Evolutionary conservation across 2,113 vertebrate species (phyloP).

Genomic region (Cacatua alba): DNA sequence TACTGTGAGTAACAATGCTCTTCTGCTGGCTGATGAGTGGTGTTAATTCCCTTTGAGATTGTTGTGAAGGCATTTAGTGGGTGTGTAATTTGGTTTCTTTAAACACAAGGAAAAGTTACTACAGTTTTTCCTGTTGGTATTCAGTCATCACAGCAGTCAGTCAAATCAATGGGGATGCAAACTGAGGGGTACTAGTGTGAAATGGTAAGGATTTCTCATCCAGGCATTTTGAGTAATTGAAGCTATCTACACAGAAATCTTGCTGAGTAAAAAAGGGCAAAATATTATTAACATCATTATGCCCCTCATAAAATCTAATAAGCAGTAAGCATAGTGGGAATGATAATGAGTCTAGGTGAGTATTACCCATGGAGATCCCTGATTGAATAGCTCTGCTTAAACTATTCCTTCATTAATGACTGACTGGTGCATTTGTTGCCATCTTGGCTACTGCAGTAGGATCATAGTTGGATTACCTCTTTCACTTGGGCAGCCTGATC

Average conservation of each 20-base stretch:
- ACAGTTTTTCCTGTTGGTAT: neutral
- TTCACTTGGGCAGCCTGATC: neutral
- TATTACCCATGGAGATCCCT: neutral
- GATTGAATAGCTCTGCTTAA: neutral
- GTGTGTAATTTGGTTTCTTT: neutral
- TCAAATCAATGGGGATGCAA: neutral
- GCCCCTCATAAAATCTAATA: neutral
- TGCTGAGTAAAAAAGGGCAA: neutral
- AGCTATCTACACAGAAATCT: neutral
- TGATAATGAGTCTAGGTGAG: neutral
- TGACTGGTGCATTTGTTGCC: neutral
- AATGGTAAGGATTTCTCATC: neutral
- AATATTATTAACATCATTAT: neutral
- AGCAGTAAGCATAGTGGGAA: neutral
- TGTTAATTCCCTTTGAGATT: neutral
- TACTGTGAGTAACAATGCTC: neutral
- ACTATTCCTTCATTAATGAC: neutral
- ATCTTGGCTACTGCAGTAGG: neutral
- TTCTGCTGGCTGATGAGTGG: neutral
- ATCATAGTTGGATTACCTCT: neutral
- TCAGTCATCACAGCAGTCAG: neutral
- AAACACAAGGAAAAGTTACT: neutral
- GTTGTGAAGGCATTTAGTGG: neutral
- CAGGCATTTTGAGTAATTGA: neutral
- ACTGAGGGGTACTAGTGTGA: neutral